These are phyloP conservation scores for Propithecus deckenii DNA, from an alignment of 2,797 vertebrate species.

Conservation along the genomic window DNA sequence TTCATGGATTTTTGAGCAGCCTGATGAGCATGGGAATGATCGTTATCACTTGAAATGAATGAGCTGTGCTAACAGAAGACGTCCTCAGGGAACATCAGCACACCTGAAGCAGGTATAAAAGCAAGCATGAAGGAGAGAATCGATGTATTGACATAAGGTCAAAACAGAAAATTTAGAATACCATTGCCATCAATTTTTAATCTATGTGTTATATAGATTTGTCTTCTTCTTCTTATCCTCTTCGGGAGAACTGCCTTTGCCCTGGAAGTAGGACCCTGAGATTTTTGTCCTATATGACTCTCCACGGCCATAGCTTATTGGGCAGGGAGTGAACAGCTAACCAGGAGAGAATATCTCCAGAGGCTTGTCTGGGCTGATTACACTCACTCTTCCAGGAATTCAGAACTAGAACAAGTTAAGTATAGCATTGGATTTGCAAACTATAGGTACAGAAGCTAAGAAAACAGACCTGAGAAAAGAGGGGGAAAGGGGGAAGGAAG, in stretches of 20 bases:
- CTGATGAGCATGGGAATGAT: neutral
- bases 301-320: neutral
- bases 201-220: neutral
- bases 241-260: neutral
- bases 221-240: neutral
- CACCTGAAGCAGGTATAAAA: neutral
- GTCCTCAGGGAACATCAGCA: neutral
- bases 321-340: neutral
- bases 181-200: neutral
- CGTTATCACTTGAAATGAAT: neutral
- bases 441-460: neutral
- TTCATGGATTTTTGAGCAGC: neutral
- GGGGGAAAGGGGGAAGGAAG: rapidly evolving
- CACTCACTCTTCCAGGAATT: neutral
- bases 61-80: neutral
- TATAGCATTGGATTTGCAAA: neutral
- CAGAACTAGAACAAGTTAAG: neutral
- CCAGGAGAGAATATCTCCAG: neutral
- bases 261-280: neutral
- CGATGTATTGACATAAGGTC: neutral
- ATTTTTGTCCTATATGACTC: neutral
- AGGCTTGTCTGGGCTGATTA: neutral
- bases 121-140: neutral
- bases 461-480: neutral
- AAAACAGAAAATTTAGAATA: neutral